A percentile compares a stretch with the other conserved stretches of the same genome.
Conservation (phyloP, 2,797 vertebrate genomes). For the Dipus sagitta region DNA sequence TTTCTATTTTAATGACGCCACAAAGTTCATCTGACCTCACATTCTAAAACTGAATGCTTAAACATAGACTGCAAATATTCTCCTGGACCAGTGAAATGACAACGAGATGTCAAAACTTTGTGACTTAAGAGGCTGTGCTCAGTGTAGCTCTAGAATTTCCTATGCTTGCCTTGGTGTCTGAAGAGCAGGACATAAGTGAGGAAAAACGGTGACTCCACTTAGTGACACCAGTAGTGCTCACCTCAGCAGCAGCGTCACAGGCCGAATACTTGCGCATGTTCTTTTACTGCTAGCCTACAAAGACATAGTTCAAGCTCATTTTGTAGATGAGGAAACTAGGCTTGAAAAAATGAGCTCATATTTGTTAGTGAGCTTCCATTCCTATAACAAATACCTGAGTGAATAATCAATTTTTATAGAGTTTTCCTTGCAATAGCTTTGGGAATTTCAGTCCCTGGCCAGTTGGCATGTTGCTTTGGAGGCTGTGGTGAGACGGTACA, state of each 20-base stretch:
- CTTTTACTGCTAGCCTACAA: neutral
- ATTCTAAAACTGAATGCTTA: neutral
- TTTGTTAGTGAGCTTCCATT: neutral
- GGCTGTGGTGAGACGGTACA: neutral
- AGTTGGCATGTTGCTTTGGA: neutral
- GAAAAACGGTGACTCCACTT: too few relatives aligned
- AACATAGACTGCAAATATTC: slow-evolving; percentile 68
- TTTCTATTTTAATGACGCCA: slow-evolving; percentile 52
- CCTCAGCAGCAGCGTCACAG: neutral
- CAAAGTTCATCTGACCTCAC: slow-evolving; percentile 75
- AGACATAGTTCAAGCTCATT: neutral
- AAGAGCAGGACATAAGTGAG: neutral
- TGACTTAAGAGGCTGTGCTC: neutral
- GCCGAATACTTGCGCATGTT: neutral
- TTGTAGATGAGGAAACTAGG: neutral
- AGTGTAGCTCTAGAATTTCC: neutral
- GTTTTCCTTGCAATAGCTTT: neutral
- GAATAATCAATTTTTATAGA: too few relatives aligned
- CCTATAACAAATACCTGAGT: neutral
- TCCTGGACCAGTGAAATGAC: slow-evolving; percentile 38
- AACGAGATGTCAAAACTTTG: neutral
- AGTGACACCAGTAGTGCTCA: too few relatives aligned
- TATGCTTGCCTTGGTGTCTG: neutral
- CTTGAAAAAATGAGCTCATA: neutral
- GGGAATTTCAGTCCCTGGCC: neutral